These are phyloP conservation scores for Odontamblyopus rebecca DNA, from an alignment of 2,797 vertebrate species.

Conservation along the genomic window DNA sequence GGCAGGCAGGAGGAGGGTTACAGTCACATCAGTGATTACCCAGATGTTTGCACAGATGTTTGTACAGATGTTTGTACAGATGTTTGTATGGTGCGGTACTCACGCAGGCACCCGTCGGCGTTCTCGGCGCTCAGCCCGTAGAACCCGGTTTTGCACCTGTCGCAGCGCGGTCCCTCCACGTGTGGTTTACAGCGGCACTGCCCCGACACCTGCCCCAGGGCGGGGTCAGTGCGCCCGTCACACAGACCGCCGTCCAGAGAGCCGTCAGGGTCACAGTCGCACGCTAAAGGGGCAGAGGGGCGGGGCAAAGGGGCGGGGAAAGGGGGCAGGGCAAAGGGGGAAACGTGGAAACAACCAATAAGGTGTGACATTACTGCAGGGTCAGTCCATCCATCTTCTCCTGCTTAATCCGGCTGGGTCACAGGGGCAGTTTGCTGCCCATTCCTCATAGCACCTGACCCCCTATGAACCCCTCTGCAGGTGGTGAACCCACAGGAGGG, in stretches of 20 bases:
- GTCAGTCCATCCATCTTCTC: no score
- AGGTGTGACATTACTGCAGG: background rate
- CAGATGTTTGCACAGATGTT: no score
- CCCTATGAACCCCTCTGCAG: no score
- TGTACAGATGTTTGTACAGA: no score
- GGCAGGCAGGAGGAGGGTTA: no score
- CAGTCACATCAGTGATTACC: no score
- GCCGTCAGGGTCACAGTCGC: constrained; percentile 86
- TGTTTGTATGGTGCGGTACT: constrained; percentile 40
- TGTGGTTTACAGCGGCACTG: constrained; percentile 87
- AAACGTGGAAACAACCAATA: background rate
- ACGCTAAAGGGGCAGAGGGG: constrained; percentile 62
- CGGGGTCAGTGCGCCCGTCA: constrained; percentile 80
- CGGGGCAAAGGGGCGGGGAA: no score
- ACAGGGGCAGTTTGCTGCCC: no score
- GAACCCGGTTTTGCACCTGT: constrained; percentile 81
- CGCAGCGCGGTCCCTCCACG: constrained; percentile 79
- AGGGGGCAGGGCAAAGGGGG: no score
- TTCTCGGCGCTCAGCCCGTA: constrained; percentile 83
- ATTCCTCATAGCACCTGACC: no score
- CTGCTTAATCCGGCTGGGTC: no score
- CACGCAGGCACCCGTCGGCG: constrained; percentile 83
- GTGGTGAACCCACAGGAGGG: no score
- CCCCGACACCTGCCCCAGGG: constrained; percentile 79
- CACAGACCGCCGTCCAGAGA: constrained; percentile 83